Base-by-base conservation (phyloP, 2,113 vertebrate species). In the Spermophilus dauricus region DNA sequence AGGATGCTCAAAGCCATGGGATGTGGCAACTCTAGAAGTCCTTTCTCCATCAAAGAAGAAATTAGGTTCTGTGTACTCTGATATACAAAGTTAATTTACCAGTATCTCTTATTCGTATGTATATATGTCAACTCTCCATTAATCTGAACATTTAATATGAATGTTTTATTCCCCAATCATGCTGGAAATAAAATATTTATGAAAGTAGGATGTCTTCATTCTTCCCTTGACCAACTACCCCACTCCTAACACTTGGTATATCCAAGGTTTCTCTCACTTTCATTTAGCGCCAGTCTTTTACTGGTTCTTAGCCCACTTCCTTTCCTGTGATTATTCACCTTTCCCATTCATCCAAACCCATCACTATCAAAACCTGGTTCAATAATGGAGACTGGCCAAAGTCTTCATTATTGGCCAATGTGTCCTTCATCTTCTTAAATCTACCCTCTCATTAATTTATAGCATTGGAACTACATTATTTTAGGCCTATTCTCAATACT, bases 41-140 rank as follows among this genome's bases (percentile, higher is more conserved):
- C 42, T 76, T 95, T 69, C 28, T 69, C 58, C 39, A 65, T 61
- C 37, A 83, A 65, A 89, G 3, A 96, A 83, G 22, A 86, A 96
- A 92, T n/a, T 51, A 75, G 7, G 17, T 67, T 89, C 45, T 53
- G 32, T 53, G n/a, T 70, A 84, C 30, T 58, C 45, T 4, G 30
- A 24, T 48, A n/a, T 87, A 77, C 48, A 70, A 61, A 42, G 22
- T 37, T 91, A 72, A 30, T 45, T 95, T 76, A 96, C 8, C 30
- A 16, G 3, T 42, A 26, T 89, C 53, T 91, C 51, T 87, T 83
- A 56, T 17, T 94, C 42, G 42, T 45, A 45, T 42, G 51, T 82
- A 56, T 1, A 26, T 75, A 32, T 51, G 61, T 8, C 48, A 91
- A 80, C 10, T 91, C 42, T 45, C 39, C 69, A 32, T 83, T 89